Evolutionary conservation across 2,113 vertebrate species (phyloP).

Genomic region (Eolophus roseicapilla): DNA sequence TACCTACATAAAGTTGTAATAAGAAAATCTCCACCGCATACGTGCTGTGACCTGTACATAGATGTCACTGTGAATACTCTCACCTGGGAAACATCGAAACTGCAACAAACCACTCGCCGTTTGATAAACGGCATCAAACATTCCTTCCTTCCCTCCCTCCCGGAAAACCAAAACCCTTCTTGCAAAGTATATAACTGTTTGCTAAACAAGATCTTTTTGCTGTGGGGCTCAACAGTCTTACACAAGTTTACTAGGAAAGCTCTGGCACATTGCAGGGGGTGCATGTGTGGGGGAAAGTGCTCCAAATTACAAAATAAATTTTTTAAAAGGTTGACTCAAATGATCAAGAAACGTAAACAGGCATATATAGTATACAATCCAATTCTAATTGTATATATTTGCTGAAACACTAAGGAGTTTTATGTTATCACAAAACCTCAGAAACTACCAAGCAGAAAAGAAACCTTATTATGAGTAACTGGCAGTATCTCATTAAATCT

Average conservation of each 20-base stretch:
- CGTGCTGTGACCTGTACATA: background rate
- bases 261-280: background rate
- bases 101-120: background rate
- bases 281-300: background rate
- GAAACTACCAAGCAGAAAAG: constrained; percentile 83
- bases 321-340: constrained; percentile 60
- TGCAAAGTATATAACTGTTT: constrained; percentile 55
- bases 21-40: constrained; percentile 34
- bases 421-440: constrained; percentile 85
- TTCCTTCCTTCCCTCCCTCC: background rate
- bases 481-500: constrained; percentile 99
- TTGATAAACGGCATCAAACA: background rate
- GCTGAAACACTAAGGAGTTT: constrained; percentile 77
- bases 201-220: constrained; percentile 60
- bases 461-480: constrained; percentile 89
- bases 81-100: constrained; percentile 69
- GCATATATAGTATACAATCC: constrained; percentile 67
- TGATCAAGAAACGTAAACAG: constrained; percentile 73
- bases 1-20: constrained; percentile 21
- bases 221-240: background rate
- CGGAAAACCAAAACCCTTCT: background rate
- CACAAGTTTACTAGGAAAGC: background rate
- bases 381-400: constrained; percentile 78
- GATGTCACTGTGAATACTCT: constrained; percentile 58
- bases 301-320: constrained; percentile 54